Evolutionary conservation across 2,113 vertebrate genomes (phyloP).

Genomic region (Ahaetulla prasina): DNA sequence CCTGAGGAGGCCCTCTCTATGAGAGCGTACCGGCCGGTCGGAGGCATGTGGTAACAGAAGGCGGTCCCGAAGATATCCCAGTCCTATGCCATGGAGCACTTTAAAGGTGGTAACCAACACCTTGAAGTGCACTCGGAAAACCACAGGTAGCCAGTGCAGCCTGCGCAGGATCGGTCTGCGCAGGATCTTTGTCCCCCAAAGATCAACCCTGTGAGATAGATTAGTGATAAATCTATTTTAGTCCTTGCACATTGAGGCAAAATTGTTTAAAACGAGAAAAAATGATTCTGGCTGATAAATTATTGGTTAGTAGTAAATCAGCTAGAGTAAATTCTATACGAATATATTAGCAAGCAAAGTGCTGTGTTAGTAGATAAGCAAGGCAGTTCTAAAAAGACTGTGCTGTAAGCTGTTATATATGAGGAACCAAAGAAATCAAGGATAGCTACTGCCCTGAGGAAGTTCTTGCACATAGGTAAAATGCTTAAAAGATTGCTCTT

Average conservation of each 20-base stretch:
- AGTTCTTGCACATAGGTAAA: not conserved
- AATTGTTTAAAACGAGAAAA: not conserved
- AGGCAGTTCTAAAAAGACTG: not conserved
- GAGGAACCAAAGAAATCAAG: not conserved
- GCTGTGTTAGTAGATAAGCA: not conserved
- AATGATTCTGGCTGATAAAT: not conserved
- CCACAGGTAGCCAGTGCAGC: too few relatives aligned
- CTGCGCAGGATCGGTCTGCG: too few relatives aligned
- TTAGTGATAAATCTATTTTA: slow-evolving; percentile 17
- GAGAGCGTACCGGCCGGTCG: too few relatives aligned
- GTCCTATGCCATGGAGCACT: too few relatives aligned
- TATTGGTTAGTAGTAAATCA: not conserved
- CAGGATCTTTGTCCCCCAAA: too few relatives aligned
- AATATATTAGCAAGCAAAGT: not conserved
- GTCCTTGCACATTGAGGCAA: not conserved
- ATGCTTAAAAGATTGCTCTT: not conserved
- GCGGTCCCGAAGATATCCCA: too few relatives aligned
- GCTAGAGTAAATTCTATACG: not conserved
- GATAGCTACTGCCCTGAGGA: not conserved
- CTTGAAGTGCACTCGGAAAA: too few relatives aligned
- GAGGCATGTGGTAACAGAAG: too few relatives aligned
- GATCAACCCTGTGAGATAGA: not conserved
- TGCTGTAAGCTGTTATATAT: not conserved
- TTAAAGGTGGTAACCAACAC: too few relatives aligned
- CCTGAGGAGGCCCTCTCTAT: too few relatives aligned